Conservation (phyloP, 2,888 invertebrate genomes). For the Tachystola acroxantha region DNA sequence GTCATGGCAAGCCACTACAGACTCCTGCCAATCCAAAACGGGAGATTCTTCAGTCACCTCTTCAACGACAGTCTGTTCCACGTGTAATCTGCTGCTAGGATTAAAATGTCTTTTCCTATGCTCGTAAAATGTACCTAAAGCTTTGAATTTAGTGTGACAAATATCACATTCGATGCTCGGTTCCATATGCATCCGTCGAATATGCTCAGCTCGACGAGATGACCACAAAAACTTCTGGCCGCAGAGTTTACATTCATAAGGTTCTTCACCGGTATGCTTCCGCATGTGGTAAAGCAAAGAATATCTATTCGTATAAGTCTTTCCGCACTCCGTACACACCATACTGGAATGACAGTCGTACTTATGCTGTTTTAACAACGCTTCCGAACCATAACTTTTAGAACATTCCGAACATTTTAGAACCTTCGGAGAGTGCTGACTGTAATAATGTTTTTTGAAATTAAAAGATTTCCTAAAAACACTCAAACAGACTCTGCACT, state of each 20-base stretch:
- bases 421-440: conserved; percentile 7
- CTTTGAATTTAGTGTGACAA: conserved; percentile 6
- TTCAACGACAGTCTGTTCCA: neutral
- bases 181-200: conserved; percentile 7
- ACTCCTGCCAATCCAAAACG: neutral
- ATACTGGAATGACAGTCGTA: conserved; percentile 9
- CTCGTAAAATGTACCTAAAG: conserved; percentile 6
- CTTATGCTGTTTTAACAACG: conserved; percentile 9
- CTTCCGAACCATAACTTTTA: conserved; percentile 9
- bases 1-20: neutral
- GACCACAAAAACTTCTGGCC: conserved; percentile 7
- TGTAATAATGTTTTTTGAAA: conserved; percentile 12
- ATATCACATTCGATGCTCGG: conserved; percentile 7
- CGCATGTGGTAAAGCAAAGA: conserved; percentile 10
- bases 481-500: conserved; percentile 7
- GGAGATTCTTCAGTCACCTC: neutral
- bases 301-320: conserved; percentile 8
- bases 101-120: conserved; percentile 12
- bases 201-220: conserved; percentile 7
- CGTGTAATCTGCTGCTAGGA: conserved; percentile 8
- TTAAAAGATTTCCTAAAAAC: conserved; percentile 8
- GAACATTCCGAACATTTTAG: conserved; percentile 7
- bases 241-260: conserved; percentile 8
- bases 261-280: conserved; percentile 6
- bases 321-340: conserved; percentile 9